Percentiles rank a stretch among this genome's conserved stretches.
Evolutionary conservation across 2,113 vertebrate genomes (phyloP).

Genomic region (Poicephalus gulielmi): DNA sequence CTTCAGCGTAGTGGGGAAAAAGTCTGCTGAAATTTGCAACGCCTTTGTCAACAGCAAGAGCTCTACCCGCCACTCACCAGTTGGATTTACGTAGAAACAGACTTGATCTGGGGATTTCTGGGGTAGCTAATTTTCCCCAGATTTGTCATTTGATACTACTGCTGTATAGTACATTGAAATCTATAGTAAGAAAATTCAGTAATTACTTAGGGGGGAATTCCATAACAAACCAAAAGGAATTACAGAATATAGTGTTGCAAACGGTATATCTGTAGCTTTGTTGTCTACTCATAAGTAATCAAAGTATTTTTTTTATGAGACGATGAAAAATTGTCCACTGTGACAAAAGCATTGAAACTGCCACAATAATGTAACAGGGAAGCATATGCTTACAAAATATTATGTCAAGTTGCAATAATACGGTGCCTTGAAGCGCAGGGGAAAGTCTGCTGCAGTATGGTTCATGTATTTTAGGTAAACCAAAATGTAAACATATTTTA

Average conservation of each 20-base stretch:
- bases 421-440: neutral
- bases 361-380: neutral
- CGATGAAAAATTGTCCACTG: neutral
- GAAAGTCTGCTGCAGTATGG: neutral
- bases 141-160: neutral
- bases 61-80: neutral
- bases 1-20: neutral
- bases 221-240: neutral
- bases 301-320: neutral
- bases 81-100: neutral
- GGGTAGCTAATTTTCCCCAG: neutral
- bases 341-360: neutral
- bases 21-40: constrained; percentile 24
- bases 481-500: neutral
- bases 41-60: neutral
- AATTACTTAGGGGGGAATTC: neutral
- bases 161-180: neutral
- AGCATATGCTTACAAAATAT: neutral
- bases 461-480: neutral
- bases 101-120: neutral
- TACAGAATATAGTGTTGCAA: neutral
- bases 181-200: neutral
- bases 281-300: neutral
- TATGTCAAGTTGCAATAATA: neutral
- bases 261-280: neutral